A percentile compares a stretch with the other conserved stretches of the same genome.
Evolutionary conservation across 64 coral and sea anemone genomes (phyloP).

Genomic region (Actinia tenebrosa): DNA sequence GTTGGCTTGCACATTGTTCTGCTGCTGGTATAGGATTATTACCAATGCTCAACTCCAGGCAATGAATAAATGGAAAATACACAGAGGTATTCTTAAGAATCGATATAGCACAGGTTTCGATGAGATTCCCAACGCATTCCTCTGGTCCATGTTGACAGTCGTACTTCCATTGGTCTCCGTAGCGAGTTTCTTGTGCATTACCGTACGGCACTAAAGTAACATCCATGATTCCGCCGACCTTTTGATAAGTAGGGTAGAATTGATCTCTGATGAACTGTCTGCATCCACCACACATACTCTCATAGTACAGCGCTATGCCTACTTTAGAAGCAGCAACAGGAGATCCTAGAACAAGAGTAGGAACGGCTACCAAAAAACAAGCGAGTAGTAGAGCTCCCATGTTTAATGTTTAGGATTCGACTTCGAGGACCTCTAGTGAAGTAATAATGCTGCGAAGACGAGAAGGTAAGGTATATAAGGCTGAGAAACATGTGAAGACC

Average conservation of each 20-base stretch:
- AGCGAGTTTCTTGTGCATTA: conserved; percentile 37
- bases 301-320: conserved; percentile 48
- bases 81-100: conserved; percentile 28
- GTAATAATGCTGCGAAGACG: neutral
- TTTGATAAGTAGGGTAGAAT: conserved; percentile 58
- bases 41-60: conserved; percentile 34
- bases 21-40: conserved; percentile 14
- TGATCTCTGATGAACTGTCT: conserved; percentile 48
- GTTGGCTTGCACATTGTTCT: conserved; percentile 26
- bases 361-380: neutral
- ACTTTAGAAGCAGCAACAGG: conserved; percentile 34
- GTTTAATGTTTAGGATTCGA: neutral
- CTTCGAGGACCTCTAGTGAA: neutral
- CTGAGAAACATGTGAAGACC: neutral
- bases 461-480: neutral
- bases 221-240: conserved; percentile 69
- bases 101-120: conserved; percentile 68
- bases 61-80: conserved; percentile 77
- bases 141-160: conserved; percentile 58
- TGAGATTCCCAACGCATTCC: conserved; percentile 73
- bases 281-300: conserved; percentile 67
- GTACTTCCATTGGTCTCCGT: conserved; percentile 46
- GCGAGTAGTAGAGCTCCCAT: neutral
- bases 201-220: conserved; percentile 69
- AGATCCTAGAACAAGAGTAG: neutral